Evolutionary conservation across 2,113 vertebrate species (phyloP), one percentile per base, ranked within the genome.

Genomic region (Cynocephalus volans): DNA sequence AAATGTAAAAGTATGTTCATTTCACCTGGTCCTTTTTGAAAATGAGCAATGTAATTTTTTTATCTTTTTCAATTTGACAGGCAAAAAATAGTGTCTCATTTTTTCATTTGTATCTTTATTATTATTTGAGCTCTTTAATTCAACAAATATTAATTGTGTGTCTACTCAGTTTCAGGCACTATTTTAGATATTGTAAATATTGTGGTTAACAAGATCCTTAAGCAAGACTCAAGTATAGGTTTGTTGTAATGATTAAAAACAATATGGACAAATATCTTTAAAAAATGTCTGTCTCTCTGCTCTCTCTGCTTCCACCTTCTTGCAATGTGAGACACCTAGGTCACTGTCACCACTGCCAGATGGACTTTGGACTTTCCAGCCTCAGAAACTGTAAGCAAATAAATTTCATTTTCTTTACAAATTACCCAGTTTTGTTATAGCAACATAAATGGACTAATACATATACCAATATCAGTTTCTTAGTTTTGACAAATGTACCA

Each of bases 401-500:
- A 41, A 41, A 41, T 41, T 41, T 41, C 41, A 41, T 41, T 41
- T 41, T 41, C 41, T 41, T 41, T 41, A 41, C 41, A 41, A 41
- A 41, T 4, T 41, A 41, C 41, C 41, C 41, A 41, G 41, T 41
- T 41, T 41, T 41, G 41, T 41, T 41, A 41, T 41, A 41, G 41
- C 41, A 41, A 41, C 41, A 41, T 41, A 41, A 41, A 41, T 41
- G 41, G 41, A 41, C 41, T 41, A 41, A 69, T 26, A 60, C 41
- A 73, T 69, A 56, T 87, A 70, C 15, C 45, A 77, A n/a, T 56
- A n/a, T 50, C 3, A n/a, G 24, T 84, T 92, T n/a, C 36, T 72
- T 84, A 88, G 36, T 84, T 95, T 95, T 89, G 77, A 84, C 31
- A 96, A 64, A 70, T 77, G 6, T 45, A 56, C 54, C 1, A 52